phyloP scores from a whole-genome alignment of 2,888 invertebrate species.

The Drosophila demipolita region DNA sequence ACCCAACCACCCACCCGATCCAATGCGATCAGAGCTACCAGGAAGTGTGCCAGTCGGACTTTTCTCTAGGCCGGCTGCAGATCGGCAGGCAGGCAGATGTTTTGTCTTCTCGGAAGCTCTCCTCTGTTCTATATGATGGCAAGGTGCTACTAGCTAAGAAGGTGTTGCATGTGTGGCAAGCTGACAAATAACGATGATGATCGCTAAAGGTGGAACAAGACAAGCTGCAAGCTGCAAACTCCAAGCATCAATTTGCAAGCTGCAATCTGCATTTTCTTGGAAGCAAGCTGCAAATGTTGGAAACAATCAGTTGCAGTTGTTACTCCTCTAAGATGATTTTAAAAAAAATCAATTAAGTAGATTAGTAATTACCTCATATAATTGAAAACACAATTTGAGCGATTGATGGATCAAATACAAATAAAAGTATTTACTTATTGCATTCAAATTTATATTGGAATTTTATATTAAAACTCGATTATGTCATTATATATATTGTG shows the following conservation, averaged over 20 bases:
- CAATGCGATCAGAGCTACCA: constrained; percentile 41
- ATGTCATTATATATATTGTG: neutral
- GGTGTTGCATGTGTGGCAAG: constrained; percentile 19
- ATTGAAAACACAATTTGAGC: neutral
- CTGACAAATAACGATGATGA: constrained; percentile 18
- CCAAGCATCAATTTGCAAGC: constrained; percentile 44
- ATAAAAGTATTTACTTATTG: neutral
- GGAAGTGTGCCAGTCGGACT: constrained; percentile 60
- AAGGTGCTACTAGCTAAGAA: constrained; percentile 49
- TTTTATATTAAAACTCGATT: neutral
- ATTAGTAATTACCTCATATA: neutral
- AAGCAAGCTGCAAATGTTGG: constrained; percentile 16
- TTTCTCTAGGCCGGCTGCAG: constrained; percentile 53
- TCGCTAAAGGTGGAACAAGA: constrained; percentile 25
- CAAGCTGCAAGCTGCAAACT: constrained; percentile 42
- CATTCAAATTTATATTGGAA: neutral
- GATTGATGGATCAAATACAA: neutral
- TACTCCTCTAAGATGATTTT: constrained; percentile 7
- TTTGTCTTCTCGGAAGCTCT: constrained; percentile 69
- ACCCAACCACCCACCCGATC: constrained; percentile 34
- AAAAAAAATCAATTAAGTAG: constrained; percentile 17
- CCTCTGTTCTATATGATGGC: constrained; percentile 5
- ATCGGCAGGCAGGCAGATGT: constrained; percentile 66
- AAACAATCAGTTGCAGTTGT: neutral
- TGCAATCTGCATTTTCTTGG: constrained; percentile 17